Evolutionary conservation across 1,140 invertebrate species (phyloP).

Genomic region (Orchestia grillus): DNA sequence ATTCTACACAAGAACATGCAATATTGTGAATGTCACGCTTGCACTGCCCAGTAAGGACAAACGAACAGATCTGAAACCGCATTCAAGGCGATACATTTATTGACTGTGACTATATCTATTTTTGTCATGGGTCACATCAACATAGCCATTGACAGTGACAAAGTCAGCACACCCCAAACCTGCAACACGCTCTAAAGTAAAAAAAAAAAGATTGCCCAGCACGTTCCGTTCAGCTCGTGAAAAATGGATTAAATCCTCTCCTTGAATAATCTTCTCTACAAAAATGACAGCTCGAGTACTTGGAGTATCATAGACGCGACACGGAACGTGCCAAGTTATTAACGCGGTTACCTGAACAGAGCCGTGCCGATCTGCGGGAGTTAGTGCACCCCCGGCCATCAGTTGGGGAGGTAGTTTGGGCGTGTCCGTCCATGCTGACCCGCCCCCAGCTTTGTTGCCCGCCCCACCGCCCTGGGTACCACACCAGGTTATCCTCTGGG

Average conservation of each 20-base stretch:
- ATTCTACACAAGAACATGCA: not conserved
- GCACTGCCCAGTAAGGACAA: not conserved
- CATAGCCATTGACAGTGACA: not conserved
- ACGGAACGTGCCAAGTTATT: not conserved
- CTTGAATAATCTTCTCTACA: not conserved
- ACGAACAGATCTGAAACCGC: not conserved
- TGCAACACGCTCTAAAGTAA: not conserved
- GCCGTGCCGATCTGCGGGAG: slow-evolving; percentile 92
- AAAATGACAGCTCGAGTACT: too few relatives aligned
- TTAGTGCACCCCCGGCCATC: slow-evolving; percentile 78
- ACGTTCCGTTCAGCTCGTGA: not conserved
- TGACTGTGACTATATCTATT: not conserved
- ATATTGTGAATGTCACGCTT: not conserved
- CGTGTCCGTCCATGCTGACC: slow-evolving; percentile 69
- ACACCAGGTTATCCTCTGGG: slow-evolving; percentile 78
- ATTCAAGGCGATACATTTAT: not conserved
- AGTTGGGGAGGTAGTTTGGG: slow-evolving; percentile 67
- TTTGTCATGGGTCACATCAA: not conserved
- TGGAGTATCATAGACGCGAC: not conserved
- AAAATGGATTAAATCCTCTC: not conserved
- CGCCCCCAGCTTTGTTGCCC: slow-evolving; percentile 71
- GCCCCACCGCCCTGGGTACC: slow-evolving; percentile 65
- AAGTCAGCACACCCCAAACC: not conserved
- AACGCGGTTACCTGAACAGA: slow-evolving; percentile 85
- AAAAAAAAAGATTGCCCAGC: not conserved